phyloP scores from a whole-genome alignment of 2,888 invertebrate genomes.

The Glaucopsyche alexis region DNA sequence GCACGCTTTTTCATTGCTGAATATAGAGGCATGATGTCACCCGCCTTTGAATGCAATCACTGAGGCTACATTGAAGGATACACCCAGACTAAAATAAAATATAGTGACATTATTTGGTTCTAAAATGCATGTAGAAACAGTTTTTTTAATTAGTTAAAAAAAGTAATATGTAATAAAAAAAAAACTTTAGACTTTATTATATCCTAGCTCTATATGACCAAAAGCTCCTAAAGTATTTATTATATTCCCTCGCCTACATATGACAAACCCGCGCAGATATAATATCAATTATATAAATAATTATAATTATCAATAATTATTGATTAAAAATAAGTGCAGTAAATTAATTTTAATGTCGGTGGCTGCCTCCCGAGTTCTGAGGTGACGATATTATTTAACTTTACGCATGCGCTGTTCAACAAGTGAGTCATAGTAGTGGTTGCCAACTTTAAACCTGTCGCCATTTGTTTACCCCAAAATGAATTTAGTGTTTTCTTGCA shows the following conservation, averaged over 20 bases:
- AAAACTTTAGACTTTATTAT: too few relatives aligned
- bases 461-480: not conserved
- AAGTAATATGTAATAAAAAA: too few relatives aligned
- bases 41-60: not conserved
- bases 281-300: too few relatives aligned
- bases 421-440: conserved; percentile 44
- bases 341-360: not conserved
- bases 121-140: not conserved
- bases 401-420: conserved; percentile 48
- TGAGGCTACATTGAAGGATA: not conserved
- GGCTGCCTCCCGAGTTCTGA: not conserved
- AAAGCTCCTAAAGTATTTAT: too few relatives aligned
- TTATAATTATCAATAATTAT: too few relatives aligned
- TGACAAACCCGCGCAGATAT: too few relatives aligned
- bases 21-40: not conserved
- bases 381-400: conserved; percentile 16
- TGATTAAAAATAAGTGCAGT: not conserved
- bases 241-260: too few relatives aligned
- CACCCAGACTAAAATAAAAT: not conserved
- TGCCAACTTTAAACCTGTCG: not conserved
- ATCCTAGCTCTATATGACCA: too few relatives aligned
- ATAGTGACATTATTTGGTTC: not conserved
- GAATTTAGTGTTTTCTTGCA: not conserved
- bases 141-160: too few relatives aligned
- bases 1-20: not conserved